These are phyloP conservation scores for Nyctalus aviator DNA, from an alignment of 2,797 vertebrate species.

Conservation along the genomic window DNA sequence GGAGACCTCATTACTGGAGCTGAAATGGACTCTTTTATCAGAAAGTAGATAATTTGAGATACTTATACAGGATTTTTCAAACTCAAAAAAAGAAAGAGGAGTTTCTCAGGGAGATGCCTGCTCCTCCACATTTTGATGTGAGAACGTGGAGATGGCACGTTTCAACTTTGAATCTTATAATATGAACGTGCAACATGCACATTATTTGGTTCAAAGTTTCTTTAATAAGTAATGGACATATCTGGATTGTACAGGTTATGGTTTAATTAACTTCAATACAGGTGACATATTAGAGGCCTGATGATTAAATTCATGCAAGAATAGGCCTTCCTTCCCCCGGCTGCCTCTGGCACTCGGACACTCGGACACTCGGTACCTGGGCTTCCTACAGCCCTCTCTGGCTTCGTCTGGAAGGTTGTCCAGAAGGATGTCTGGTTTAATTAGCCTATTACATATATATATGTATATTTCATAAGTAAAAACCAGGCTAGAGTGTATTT, in stretches of 20 bases:
- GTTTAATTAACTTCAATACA: no score
- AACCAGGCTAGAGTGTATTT: not conserved
- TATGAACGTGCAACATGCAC: not conserved
- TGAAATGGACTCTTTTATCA: constrained; percentile 32
- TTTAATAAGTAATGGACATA: not conserved
- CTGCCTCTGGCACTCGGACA: no score
- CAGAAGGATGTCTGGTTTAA: no score
- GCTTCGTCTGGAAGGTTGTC: no score
- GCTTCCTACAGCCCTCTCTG: no score
- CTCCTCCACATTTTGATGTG: not conserved
- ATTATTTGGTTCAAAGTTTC: not conserved
- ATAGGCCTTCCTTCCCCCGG: no score
- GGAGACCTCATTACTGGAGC: constrained; percentile 11
- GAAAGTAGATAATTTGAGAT: not conserved
- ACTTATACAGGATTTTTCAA: not conserved
- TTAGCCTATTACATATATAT: no score
- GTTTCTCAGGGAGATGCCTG: not conserved
- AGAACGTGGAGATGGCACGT: accelerated
- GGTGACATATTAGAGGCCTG: no score
- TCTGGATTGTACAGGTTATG: no score
- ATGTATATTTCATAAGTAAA: not conserved
- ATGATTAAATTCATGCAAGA: no score
- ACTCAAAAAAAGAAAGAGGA: not conserved
- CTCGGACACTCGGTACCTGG: no score
- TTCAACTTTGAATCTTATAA: not conserved